phyloP scores from a whole-genome alignment of 2,113 vertebrate genomes.

The Meles meles region DNA sequence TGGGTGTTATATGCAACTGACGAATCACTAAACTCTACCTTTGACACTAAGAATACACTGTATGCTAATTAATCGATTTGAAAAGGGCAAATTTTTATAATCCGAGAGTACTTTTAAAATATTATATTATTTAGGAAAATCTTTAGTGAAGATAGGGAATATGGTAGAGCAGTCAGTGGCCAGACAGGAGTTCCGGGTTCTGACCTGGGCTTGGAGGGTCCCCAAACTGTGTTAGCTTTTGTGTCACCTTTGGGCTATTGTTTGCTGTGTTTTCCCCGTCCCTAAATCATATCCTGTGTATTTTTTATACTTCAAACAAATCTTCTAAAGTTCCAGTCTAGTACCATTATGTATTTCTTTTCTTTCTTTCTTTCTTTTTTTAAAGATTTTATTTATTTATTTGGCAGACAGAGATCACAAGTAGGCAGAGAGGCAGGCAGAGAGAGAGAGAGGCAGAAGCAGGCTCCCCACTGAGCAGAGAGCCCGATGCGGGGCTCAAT shows the following conservation, averaged over 20 bases:
- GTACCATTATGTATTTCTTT: not conserved
- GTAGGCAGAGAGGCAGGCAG: no score
- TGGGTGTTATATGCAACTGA: not conserved
- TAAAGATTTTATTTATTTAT: no score
- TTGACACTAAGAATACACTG: not conserved
- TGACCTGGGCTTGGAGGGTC: fast-evolving
- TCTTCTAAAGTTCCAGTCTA: not conserved
- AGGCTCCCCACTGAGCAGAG: no score
- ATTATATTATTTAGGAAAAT: not conserved
- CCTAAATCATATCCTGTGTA: not conserved
- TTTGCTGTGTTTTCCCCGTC: not conserved
- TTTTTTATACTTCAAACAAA: not conserved
- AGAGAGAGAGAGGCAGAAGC: no score
- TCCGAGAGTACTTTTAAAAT: not conserved
- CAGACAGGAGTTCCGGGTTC: fast-evolving
- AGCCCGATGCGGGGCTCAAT: no score
- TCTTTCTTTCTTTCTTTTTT: not conserved
- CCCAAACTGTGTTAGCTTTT: fast-evolving
- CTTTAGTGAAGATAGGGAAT: not conserved
- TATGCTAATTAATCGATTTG: not conserved
- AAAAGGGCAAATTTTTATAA: not conserved
- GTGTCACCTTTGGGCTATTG: fast-evolving
- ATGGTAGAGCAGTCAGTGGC: no score
- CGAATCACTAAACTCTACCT: not conserved
- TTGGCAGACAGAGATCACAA: no score